Evolutionary conservation across 1,140 invertebrate species (phyloP), one percentile per base, ranked within the genome.

Genomic region (Lepidotrigona ventralis): DNA sequence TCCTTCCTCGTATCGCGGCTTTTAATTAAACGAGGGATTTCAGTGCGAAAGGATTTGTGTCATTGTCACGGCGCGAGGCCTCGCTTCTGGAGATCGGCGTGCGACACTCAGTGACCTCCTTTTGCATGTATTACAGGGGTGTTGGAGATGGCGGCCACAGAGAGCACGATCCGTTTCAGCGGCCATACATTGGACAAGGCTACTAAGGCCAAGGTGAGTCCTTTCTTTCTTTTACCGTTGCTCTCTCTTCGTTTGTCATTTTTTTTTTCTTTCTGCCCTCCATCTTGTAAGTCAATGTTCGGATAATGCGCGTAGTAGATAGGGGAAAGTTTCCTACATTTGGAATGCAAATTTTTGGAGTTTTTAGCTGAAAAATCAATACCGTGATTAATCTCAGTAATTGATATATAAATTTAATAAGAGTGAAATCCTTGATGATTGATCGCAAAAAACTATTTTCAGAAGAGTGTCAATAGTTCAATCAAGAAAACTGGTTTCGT

Each of bases 141-240:
- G 92, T 92, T 96, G 95, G 96, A 96, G 93, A 96, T 96, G 96
- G 95, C 95, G 89, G 96, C 96, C 87, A 96, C 96, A 86, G 96
- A 97, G 93, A 97, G 96, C 92, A 95, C 96, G 90, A 97, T 98
- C 91, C 96, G 97, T 94, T 98, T 99, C 95, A 98, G 98, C 95
- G 98, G 98, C 89, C 98, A 99, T 94, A 99, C 99, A 87, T 95
- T 98, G 91, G 99, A 99, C 95, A 99, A 99, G 95, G 99, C 99
- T 83, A 99, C 98, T 91, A 99, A 99, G 95, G 98, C 99, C 85
- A 99, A 99, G 95, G 98, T 93, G 87, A 90, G 81, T 29, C 19
- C 58, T 66, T 11, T 75, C 33, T 80, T 23, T n/a, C 71, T 66
- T 53, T 54, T 51, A 23, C 15, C 0, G 14, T 2, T 11, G 15